These are phyloP conservation scores for Drosophila fuyamai DNA, from an alignment of 1,140 invertebrate genomes.

Conservation along the genomic window DNA sequence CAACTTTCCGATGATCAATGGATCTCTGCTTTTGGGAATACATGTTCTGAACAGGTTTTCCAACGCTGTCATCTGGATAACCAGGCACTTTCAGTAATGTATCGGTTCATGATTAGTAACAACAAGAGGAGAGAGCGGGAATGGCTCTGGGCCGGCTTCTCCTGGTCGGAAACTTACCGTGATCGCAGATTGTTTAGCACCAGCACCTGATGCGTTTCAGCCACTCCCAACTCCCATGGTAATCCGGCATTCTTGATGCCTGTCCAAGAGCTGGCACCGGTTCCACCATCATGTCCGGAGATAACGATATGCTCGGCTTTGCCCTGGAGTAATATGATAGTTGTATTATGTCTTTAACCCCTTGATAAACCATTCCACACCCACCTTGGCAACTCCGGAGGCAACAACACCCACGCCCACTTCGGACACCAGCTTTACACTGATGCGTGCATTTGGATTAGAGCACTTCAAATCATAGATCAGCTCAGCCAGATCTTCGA, in stretches of 20 bases:
- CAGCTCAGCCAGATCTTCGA: conserved; percentile 99
- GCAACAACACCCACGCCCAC: conserved; percentile 99
- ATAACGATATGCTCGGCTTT: conserved; percentile 99
- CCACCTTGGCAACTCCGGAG: conserved; percentile 97
- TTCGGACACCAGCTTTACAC: conserved; percentile 99
- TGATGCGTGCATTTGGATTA: conserved; percentile 97
- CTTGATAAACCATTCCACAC: not conserved
- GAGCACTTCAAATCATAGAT: conserved; percentile 99
- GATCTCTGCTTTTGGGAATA: conserved; percentile 45
- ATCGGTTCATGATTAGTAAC: conserved; percentile 81
- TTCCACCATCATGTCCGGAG: conserved; percentile 99
- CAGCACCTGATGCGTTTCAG: conserved; percentile 98
- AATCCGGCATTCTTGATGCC: conserved; percentile 97
- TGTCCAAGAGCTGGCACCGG: conserved; percentile 98
- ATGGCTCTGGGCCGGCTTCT: conserved; percentile 37
- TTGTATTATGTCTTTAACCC: not conserved
- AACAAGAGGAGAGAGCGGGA: conserved; percentile 52
- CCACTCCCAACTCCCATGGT: conserved; percentile 98
- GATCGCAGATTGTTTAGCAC: conserved; percentile 98
- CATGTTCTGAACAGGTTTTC: conserved; percentile 65
- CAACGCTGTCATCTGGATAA: conserved; percentile 82
- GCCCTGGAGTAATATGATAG: conserved; percentile 86
- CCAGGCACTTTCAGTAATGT: conserved; percentile 79
- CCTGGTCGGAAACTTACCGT: conserved; percentile 84
- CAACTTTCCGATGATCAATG: conserved; percentile 47